Conservation (phyloP, 2,797 vertebrate species). For the Sus cebifrons region DNA sequence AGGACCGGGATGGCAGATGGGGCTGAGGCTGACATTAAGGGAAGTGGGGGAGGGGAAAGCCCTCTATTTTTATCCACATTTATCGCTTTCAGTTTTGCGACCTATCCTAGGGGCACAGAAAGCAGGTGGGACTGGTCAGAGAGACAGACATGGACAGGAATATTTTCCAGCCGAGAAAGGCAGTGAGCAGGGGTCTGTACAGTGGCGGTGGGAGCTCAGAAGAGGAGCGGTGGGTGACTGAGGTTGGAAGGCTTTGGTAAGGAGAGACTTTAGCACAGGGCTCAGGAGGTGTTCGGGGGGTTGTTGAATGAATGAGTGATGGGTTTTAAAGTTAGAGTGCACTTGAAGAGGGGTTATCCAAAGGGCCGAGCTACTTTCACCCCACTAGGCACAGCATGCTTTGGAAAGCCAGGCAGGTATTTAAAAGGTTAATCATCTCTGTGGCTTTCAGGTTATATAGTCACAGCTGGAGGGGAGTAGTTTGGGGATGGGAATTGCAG, state of each 20-base stretch:
- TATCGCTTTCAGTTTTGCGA: not conserved
- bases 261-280: not conserved
- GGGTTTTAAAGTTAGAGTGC: slow-evolving; percentile 45
- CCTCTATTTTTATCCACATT: not conserved
- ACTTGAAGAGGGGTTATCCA: not conserved
- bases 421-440: not conserved
- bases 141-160: not conserved
- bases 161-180: not conserved
- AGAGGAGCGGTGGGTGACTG: not conserved
- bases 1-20: not conserved
- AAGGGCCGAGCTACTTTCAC: not conserved
- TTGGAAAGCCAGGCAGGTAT: not conserved
- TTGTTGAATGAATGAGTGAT: not conserved
- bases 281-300: not conserved
- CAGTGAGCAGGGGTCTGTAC: not conserved
- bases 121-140: not conserved
- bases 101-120: not conserved
- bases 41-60: not conserved
- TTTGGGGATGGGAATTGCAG: not conserved
- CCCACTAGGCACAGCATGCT: not conserved
- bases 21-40: not conserved
- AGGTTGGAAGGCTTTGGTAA: not conserved
- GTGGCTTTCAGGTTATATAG: not conserved
- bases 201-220: accelerated
- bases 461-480: not conserved